phyloP scores from a whole-genome alignment of 1,140 invertebrate genomes.

The Tetramorium alpestre region DNA sequence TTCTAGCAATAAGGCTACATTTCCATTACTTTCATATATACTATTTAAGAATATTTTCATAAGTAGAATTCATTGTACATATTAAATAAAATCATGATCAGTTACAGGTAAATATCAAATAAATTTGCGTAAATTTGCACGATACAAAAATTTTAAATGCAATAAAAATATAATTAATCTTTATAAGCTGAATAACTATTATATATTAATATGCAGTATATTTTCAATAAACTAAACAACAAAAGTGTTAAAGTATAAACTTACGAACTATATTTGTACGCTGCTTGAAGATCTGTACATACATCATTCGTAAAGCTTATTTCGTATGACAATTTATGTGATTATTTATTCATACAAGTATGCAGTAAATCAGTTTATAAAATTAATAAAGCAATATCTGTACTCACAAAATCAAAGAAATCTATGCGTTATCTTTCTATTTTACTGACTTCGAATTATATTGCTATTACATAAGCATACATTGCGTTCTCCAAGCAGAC shows the following conservation, averaged over 20 bases:
- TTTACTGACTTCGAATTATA: conserved; percentile 23
- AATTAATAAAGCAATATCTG: neutral
- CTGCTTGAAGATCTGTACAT: conserved; percentile 68
- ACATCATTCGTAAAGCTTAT: conserved; percentile 49
- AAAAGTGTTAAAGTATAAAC: conserved; percentile 72
- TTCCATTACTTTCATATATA: conserved; percentile 56
- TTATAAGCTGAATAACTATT: conserved; percentile 59
- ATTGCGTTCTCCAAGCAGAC: conserved; percentile 57
- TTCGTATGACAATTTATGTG: conserved; percentile 21
- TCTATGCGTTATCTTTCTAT: neutral
- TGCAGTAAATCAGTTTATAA: conserved; percentile 16
- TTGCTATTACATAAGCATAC: conserved; percentile 34
- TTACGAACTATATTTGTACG: conserved; percentile 74
- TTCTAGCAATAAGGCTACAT: conserved; percentile 63
- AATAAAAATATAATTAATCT: conserved; percentile 31
- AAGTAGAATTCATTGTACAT: conserved; percentile 60
- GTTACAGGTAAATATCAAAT: conserved; percentile 1
- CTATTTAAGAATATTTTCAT: conserved; percentile 46
- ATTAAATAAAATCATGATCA: conserved; percentile 51
- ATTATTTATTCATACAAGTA: neutral
- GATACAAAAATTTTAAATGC: conserved; percentile 6
- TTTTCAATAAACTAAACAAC: conserved; percentile 62
- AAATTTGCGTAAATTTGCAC: neutral
- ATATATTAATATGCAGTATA: conserved; percentile 63
- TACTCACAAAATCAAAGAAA: neutral